These are phyloP conservation scores for Pseudomyrmex concolor DNA, from an alignment of 1,140 invertebrate species.

Conservation along the genomic window DNA sequence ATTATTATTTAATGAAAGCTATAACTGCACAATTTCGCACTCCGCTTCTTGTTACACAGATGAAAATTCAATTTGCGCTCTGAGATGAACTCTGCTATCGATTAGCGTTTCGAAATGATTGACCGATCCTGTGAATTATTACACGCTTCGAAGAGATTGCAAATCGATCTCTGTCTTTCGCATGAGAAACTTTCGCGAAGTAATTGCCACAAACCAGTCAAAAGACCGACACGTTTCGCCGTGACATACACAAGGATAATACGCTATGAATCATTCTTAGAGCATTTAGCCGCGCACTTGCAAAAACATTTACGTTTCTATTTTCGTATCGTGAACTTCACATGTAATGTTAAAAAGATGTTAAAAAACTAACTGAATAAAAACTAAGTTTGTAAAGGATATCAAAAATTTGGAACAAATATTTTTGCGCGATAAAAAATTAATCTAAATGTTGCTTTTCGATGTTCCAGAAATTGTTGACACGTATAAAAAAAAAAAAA, in stretches of 20 bases:
- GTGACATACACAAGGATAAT: slow-evolving; percentile 29
- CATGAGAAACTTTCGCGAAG: slow-evolving; percentile 61
- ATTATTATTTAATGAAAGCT: neutral
- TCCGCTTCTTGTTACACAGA: neutral
- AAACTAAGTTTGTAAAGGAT: no score
- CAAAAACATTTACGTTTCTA: no score
- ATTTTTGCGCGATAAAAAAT: no score
- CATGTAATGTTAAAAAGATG: no score
- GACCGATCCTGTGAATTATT: neutral
- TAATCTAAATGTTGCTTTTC: no score
- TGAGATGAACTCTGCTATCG: no score
- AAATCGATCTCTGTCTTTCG: slow-evolving; percentile 34
- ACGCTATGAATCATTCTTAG: slow-evolving; percentile 59
- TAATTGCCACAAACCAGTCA: slow-evolving; percentile 63
- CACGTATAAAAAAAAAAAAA: neutral
- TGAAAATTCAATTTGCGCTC: neutral
- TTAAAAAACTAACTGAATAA: no score
- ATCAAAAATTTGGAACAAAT: no score
- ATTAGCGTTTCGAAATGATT: neutral
- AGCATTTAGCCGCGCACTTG: neutral
- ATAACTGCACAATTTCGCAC: neutral
- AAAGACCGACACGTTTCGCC: slow-evolving; percentile 31
- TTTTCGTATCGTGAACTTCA: no score
- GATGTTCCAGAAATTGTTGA: slow-evolving; percentile 47
- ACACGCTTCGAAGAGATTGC: slow-evolving; percentile 6